Evolutionary conservation across 2,888 invertebrate genomes (phyloP), one percentile per base, ranked within the genome.

Genomic region (Colostygia pectinataria): DNA sequence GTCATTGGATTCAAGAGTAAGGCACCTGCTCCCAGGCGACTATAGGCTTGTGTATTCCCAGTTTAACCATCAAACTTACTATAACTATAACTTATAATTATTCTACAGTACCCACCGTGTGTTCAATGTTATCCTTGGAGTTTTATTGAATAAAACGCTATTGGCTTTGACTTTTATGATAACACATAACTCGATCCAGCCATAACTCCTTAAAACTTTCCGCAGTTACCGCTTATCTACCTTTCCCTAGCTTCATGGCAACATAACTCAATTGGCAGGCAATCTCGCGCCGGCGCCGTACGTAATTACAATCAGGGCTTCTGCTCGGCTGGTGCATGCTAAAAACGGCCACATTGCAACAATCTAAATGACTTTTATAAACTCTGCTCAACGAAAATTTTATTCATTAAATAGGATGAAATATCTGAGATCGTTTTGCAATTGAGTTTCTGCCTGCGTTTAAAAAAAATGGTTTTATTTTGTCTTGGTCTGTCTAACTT

Each of bases 181-280:
- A n/a, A n/a, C n/a, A n/a, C n/a, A n/a, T n/a, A n/a, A n/a, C n/a
- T 12, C 8, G 4, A 2, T 12, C 13, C 5, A 7, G 7, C n/a
- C 10, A 13, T n/a, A 8, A 13, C 13, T 25, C 23, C 24, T 32
- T 13, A 14, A 29, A 40, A 10, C 40, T 13, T 42, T 7, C 20
- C 34, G 34, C 13, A 39, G n/a, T 13, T 9, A 20, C 25, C 10
- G 34, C 50, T 31, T 64, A 56, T 49, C 58, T 55, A 58, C 50
- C 55, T 45, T 20, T 18, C 29, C 24, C 9, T 29, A 24, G 28
- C 29, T 42, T 34, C 52, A 42, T 47, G 52, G 52, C 33, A 38
- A 46, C 62, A 66, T 86, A 87, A 87, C 80, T 85, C 80, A 70
- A 87, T 88, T 81, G 80, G 74, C 67, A 75, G 76, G 74, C 85